A percentile compares a stretch with the other conserved stretches of the same genome.
phyloP scores from a whole-genome alignment of 2,113 vertebrate genomes.

The Aspiorhynchus laticeps region DNA sequence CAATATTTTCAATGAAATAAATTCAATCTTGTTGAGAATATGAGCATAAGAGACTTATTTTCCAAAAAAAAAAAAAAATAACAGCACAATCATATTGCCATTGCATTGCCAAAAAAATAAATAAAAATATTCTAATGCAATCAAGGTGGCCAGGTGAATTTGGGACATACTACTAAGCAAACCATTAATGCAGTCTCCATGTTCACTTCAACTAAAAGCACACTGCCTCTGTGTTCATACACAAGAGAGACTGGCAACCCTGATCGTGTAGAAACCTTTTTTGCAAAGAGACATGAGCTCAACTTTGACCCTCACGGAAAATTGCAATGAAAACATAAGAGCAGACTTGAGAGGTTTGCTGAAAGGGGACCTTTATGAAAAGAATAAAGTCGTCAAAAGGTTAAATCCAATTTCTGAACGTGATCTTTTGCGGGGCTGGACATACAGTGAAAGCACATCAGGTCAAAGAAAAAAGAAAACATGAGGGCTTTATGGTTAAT shows the following conservation, averaged over 20 bases:
- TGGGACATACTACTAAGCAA: not conserved
- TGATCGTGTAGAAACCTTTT: not conserved
- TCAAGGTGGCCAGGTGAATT: not conserved
- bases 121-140: not conserved
- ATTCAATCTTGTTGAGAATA: no score
- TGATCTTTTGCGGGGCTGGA: not conserved
- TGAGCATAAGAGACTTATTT: no score
- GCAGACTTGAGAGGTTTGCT: conserved; percentile 34
- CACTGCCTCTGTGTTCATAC: not conserved
- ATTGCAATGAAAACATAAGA: conserved; percentile 43
- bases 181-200: not conserved
- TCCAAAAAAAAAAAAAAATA: no score
- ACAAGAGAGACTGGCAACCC: not conserved
- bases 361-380: conserved; percentile 17
- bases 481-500: not conserved
- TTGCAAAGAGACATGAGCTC: not conserved
- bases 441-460: conserved; percentile 1
- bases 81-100: not conserved
- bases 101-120: not conserved
- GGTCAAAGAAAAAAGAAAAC: not conserved
- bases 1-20: no score
- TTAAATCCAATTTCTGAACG: conserved; percentile 37
- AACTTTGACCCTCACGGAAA: conserved; percentile 15
- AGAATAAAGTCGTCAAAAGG: conserved; percentile 22
- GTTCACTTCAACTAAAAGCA: not conserved